Percentiles rank a stretch among this genome's conserved stretches.
Conservation (phyloP, 2,113 vertebrate genomes). For the Gymnarchus niloticus region DNA sequence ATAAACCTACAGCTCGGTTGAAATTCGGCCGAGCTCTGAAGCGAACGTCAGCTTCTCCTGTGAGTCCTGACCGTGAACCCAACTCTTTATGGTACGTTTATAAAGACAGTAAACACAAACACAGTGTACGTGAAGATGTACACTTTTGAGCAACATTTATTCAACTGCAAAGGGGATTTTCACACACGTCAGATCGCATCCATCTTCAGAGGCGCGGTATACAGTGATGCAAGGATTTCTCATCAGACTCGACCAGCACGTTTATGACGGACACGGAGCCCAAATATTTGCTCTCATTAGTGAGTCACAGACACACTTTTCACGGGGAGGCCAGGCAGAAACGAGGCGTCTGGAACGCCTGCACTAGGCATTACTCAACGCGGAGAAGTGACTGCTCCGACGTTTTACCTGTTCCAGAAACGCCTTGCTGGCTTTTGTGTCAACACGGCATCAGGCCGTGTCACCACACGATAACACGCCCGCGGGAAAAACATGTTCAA, state of each 20-base stretch:
- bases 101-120: neutral
- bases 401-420: neutral
- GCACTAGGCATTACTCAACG: neutral
- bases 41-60: neutral
- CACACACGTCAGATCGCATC: neutral
- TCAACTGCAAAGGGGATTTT: neutral
- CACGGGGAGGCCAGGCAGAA: too few relatives aligned
- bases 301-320: neutral
- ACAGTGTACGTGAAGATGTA: neutral
- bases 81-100: neutral
- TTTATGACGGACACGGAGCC: neutral
- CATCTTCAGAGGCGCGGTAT: neutral
- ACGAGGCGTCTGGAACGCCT: too few relatives aligned
- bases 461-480: neutral
- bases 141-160: neutral
- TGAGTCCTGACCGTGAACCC: neutral
- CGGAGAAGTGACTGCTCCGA: neutral
- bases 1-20: neutral
- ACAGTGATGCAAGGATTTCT: neutral
- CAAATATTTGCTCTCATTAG: conserved; percentile 17
- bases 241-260: neutral
- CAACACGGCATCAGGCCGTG: neutral
- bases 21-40: neutral
- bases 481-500: neutral
- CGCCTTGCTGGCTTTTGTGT: neutral